A percentile compares a stretch with the other conserved stretches of the same genome.
These are phyloP conservation scores for Sminthopsis crassicaudata DNA, from an alignment of 2,113 vertebrate species.

Conservation along the genomic window DNA sequence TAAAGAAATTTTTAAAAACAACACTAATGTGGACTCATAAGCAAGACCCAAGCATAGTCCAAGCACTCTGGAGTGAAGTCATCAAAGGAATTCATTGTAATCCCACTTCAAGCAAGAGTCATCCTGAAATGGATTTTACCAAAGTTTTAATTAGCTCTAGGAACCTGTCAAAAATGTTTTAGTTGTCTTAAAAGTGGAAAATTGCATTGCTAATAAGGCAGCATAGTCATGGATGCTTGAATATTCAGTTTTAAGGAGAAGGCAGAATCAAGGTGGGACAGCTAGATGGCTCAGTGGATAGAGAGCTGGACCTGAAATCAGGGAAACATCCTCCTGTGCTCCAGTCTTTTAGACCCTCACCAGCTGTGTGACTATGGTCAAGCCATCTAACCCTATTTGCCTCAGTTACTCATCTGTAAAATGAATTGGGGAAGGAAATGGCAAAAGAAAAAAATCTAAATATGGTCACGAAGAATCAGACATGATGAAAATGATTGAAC, in stretches of 20 bases:
- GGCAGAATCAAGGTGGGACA: background rate
- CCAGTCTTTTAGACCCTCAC: background rate
- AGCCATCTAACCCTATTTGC: background rate
- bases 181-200: background rate
- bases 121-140: slow-evolving; percentile 82
- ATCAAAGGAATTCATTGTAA: slow-evolving; percentile 95
- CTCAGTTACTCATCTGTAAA: background rate
- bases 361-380: background rate
- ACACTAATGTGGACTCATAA: slow-evolving; percentile 93
- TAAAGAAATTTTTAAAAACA: slow-evolving; percentile 78
- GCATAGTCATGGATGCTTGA: slow-evolving; percentile 20
- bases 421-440: background rate
- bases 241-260: slow-evolving; percentile 21
- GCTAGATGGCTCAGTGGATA: background rate
- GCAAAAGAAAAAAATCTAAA: background rate
- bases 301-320: background rate
- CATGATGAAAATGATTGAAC: background rate
- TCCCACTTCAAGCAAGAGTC: slow-evolving; percentile 93
- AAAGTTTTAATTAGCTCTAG: slow-evolving; percentile 30
- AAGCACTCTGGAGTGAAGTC: slow-evolving; percentile 92
- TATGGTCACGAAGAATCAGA: background rate
- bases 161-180: slow-evolving; percentile 40
- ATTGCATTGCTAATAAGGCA: slow-evolving; percentile 20
- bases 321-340: background rate
- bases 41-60: slow-evolving; percentile 92